These are phyloP conservation scores for Chymomyza procnemis DNA, from an alignment of 2,888 invertebrate species.

Conservation along the genomic window DNA sequence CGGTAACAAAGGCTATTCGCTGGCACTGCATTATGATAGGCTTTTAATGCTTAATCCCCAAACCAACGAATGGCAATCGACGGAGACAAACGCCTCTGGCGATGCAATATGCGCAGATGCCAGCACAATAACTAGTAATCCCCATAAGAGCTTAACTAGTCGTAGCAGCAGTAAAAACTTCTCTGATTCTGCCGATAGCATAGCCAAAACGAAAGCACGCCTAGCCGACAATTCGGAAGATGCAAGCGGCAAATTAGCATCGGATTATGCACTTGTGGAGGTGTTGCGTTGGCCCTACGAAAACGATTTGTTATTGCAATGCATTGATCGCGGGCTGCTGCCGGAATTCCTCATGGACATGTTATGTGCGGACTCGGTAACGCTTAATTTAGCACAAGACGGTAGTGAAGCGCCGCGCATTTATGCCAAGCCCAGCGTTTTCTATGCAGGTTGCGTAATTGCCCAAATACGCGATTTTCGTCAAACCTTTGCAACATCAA, in stretches of 20 bases:
- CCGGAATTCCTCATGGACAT: conserved; percentile 92
- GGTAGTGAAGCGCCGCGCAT: conserved; percentile 69
- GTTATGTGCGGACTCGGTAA: conserved; percentile 86
- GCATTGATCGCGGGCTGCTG: conserved; percentile 93
- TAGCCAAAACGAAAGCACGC: not conserved
- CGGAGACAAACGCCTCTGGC: not conserved
- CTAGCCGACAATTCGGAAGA: not conserved
- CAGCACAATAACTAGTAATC: conserved; percentile 5
- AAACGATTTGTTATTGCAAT: conserved; percentile 91
- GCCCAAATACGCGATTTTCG: conserved; percentile 94
- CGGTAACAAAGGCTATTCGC: conserved; percentile 93
- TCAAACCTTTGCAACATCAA: conserved; percentile 87
- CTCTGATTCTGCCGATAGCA: conserved; percentile 13
- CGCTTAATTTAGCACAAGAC: conserved; percentile 61
- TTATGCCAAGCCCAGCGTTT: conserved; percentile 83
- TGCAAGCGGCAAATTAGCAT: conserved; percentile 18
- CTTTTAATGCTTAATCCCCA: conserved; percentile 74
- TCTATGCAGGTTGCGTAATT: conserved; percentile 94
- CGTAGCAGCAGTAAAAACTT: conserved; percentile 41
- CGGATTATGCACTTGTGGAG: conserved; percentile 85
- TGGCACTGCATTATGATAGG: conserved; percentile 77
- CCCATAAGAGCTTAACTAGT: conserved; percentile 29
- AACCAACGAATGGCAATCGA: conserved; percentile 55
- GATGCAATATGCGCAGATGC: not conserved
- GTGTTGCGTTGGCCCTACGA: conserved; percentile 92